Base-by-base conservation (phyloP, 1,140 invertebrate genomes). In the Bombus difficillimus region DNA sequence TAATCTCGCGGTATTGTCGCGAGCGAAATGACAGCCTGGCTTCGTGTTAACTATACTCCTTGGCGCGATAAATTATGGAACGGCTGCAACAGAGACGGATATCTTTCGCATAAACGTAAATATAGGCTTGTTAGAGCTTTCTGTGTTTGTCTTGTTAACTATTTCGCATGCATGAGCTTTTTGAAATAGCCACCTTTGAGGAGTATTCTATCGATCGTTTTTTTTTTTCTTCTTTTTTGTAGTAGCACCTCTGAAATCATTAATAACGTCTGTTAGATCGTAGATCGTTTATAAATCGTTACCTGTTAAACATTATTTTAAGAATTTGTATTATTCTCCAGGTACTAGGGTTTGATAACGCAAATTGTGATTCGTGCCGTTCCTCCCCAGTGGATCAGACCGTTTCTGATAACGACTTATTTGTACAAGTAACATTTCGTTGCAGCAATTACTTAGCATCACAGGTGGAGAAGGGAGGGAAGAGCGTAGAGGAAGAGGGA, bases 391-490 rank as follows among this genome's bases (percentile, higher is more conserved):
- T 34, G 34, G n/a, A 37, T 77, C 66, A 2, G 25, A 25, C n/a
- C 25, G 6, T 25, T 37, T 68, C 37, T 9, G 32, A 28, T 15
- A 10, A 34, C 74, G 43, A 41, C 18, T 68, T 79, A 57, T 85
- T 71, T 68, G n/a, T 37, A 47, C 86, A 64, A 83, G 84, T 34
- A 80, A 89, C 66, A 28, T 75, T 85, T 82, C 43, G 34, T 78
- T 64, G 75, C 73, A 62, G 59, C 82, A 84, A 89, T 89, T 86
- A 89, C 88, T 89, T 74, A 83, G 73, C 85, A 82, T 72, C 80
- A 59, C 37, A 22, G 57, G 34, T 25, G 47, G n/a, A 32, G 37
- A 18, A 3, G 25, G 3, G 28, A 4, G 25, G 37, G 37, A 12
- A 8, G 25, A 15, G 6, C 5, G 15, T 28, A 25, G 9, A 37